These are phyloP conservation scores for Hydrozoanthus gracilis DNA, from an alignment of 92 coral and sea anemone species.

Conservation along the genomic window DNA sequence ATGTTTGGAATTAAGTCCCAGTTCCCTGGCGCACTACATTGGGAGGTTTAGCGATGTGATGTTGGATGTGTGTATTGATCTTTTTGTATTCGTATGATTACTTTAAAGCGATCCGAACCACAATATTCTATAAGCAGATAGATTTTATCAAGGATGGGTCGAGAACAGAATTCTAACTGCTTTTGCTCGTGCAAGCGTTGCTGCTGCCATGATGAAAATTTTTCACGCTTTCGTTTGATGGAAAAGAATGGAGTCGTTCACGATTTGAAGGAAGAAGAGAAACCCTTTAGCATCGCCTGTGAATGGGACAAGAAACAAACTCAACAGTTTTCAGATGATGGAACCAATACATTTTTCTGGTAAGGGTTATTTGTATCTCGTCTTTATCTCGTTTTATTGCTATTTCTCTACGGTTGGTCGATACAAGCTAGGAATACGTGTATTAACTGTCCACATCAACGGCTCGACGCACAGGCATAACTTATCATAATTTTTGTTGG, in stretches of 20 bases:
- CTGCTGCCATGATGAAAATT: slow-evolving; percentile 13
- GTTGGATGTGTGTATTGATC: too few species aligned
- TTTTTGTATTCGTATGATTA: too few species aligned
- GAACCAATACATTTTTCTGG: slow-evolving; percentile 91
- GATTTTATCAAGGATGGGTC: slow-evolving; percentile 2
- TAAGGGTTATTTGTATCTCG: slow-evolving; percentile 40
- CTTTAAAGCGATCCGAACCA: too few species aligned
- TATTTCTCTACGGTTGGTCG: neutral
- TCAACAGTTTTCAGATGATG: slow-evolving; percentile 87
- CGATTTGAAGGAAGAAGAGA: slow-evolving; percentile 47
- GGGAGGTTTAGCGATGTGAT: too few species aligned
- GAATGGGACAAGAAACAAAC: slow-evolving; percentile 89
- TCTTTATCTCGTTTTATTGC: neutral
- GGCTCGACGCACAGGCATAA: too few species aligned
- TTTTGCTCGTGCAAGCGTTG: slow-evolving; percentile 26
- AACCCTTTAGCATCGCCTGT: slow-evolving; percentile 76
- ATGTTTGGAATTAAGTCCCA: too few species aligned
- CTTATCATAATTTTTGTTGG: too few species aligned
- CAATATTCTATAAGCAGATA: too few species aligned
- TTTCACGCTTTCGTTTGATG: neutral
- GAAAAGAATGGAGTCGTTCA: slow-evolving; percentile 34
- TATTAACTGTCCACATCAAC: too few species aligned
- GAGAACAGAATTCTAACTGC: slow-evolving; percentile 36
- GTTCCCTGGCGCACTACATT: too few species aligned
- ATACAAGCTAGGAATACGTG: too few species aligned